Conservation (phyloP, 2,888 invertebrate genomes). For the Arctia plantaginis region DNA sequence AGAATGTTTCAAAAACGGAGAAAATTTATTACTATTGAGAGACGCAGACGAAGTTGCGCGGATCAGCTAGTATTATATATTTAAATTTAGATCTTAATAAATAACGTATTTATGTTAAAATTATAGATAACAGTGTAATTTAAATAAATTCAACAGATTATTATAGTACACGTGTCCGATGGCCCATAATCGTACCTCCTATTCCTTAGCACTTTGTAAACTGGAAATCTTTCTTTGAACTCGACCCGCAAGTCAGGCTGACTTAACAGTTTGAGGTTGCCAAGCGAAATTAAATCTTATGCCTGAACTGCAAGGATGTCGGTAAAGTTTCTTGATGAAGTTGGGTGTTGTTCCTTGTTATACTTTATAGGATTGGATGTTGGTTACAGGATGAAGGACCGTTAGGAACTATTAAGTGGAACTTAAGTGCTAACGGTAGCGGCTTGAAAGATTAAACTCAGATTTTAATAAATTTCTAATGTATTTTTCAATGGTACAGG, state of each 20-base stretch:
- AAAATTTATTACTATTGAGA: no score
- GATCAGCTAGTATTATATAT: neutral
- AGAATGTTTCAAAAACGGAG: no score
- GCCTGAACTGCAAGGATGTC: neutral
- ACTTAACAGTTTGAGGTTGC: neutral
- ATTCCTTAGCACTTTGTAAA: constrained; percentile 63
- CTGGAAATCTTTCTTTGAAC: constrained; percentile 55
- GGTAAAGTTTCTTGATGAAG: neutral
- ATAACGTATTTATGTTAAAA: constrained; percentile 13
- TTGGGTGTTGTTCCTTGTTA: constrained; percentile 27
- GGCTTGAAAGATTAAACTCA: constrained; percentile 44
- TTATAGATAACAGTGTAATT: constrained; percentile 39
- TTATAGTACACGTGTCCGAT: constrained; percentile 46
- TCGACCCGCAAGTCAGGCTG: constrained; percentile 21
- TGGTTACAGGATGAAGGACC: constrained; percentile 64
- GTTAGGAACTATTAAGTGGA: constrained; percentile 69
- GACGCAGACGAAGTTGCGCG: no score
- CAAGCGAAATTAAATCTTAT: constrained; percentile 36
- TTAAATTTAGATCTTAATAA: neutral
- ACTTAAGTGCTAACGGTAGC: constrained; percentile 66
- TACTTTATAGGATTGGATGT: constrained; percentile 51
- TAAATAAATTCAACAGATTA: constrained; percentile 48
- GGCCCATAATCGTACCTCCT: constrained; percentile 60
- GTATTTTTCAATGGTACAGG: constrained; percentile 34
- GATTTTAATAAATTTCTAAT: constrained; percentile 37